phyloP scores from a whole-genome alignment of 2,113 vertebrate species.

The Aplodontia rufa region DNA sequence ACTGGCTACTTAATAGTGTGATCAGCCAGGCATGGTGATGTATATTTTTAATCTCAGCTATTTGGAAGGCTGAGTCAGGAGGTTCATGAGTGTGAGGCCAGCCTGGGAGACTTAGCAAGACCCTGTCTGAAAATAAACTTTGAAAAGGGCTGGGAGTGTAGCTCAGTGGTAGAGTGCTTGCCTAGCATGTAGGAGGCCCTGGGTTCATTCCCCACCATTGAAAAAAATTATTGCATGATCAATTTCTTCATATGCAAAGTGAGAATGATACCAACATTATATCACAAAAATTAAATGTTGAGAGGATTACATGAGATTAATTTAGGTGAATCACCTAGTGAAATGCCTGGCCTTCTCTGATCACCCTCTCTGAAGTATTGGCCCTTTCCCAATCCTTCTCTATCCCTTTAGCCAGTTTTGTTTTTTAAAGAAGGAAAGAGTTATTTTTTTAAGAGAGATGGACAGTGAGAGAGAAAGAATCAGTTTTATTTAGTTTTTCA shows the following conservation, averaged over 20 bases:
- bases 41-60: neutral
- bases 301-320: neutral
- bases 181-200: no score
- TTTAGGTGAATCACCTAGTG: neutral
- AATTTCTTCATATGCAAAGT: neutral
- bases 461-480: no score
- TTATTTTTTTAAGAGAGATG: no score
- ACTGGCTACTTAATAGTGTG: neutral
- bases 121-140: neutral
- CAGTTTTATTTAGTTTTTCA: no score
- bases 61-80: neutral
- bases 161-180: neutral
- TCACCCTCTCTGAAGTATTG: neutral
- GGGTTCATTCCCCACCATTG: neutral
- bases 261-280: neutral
- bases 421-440: no score
- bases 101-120: neutral
- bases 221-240: neutral
- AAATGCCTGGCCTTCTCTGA: neutral
- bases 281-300: neutral
- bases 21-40: neutral
- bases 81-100: neutral
- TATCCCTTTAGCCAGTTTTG: neutral
- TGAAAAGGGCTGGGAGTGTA: neutral
- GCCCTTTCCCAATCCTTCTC: neutral